These are phyloP conservation scores for Micrasema longulum DNA, from an alignment of 1,140 invertebrate genomes.

Conservation along the genomic window DNA sequence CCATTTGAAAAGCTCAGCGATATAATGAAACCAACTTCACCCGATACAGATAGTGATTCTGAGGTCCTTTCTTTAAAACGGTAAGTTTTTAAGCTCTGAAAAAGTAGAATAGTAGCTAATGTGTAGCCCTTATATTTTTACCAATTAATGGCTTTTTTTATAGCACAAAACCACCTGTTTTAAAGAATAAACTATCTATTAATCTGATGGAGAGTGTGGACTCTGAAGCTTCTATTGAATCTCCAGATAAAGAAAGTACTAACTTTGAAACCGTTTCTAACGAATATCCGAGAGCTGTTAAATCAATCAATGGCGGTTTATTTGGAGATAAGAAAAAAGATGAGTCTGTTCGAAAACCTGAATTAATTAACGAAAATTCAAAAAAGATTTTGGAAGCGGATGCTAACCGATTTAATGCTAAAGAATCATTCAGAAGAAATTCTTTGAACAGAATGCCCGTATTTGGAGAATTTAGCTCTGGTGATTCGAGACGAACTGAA, in stretches of 20 bases:
- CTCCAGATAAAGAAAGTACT: conserved; percentile 64
- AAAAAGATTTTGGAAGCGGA: not conserved
- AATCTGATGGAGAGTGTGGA: conserved; percentile 68
- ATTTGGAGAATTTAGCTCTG: conserved; percentile 35
- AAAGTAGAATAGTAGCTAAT: too few species aligned
- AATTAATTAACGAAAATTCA: too few species aligned
- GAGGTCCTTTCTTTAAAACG: conserved; percentile 21
- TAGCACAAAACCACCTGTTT: conserved; percentile 64
- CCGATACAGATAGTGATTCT: conserved; percentile 59
- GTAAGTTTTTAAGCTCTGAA: too few species aligned
- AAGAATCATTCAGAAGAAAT: conserved; percentile 23
- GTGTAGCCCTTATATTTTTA: conserved; percentile 1
- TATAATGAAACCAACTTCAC: conserved; percentile 58
- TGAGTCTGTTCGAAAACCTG: not conserved
- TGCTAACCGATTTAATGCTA: conserved; percentile 24
- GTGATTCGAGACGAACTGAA: conserved; percentile 51
- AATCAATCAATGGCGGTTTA: conserved; percentile 3
- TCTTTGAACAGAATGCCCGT: conserved; percentile 32
- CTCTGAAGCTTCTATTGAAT: conserved; percentile 66
- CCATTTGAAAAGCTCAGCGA: conserved; percentile 67
- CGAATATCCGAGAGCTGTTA: conserved; percentile 5
- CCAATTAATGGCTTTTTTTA: conserved; percentile 11
- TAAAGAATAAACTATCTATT: conserved; percentile 67
- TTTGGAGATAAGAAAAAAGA: conserved; percentile 10
- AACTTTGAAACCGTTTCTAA: conserved; percentile 57